Evolutionary conservation across 2,797 vertebrate genomes (phyloP), one percentile per base, ranked within the genome.

Genomic region (Eulemur mongoz): DNA sequence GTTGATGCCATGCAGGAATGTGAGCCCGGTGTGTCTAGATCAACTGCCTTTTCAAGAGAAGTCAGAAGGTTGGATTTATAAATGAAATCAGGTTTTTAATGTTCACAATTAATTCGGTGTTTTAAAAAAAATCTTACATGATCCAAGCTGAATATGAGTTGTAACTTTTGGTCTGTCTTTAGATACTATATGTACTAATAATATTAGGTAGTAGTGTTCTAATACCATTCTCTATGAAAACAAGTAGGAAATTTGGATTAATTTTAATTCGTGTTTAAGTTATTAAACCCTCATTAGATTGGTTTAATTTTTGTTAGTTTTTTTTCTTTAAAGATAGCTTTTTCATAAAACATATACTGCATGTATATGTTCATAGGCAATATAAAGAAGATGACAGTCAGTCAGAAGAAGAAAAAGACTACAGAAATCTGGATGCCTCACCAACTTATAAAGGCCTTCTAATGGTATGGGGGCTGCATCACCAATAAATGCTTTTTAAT

Each of bases 391-490:
- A 98, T 75, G 98, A 98, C 18, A 97, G 97, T 76, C 89, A 67
- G 70, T 97, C 98, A 92, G 97, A 93, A 94, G 97, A 98, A 91
- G 98, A 89, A 22, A 95, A 97, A 61, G 95, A 97, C 5, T 95
- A 97, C 20, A 89, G 98, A 97, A 97, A 97, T 80, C 83, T 97
- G 20, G 98, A 98, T 93, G 94, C 98, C 18, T 98, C 98, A 45
- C 98, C 98, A 22, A 98, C 98, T 97, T 99, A 99, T 61, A 99
- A 98, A 98, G 98, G 98, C 8, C 98, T 99, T 57, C 98, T 99
- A 23, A 98, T 95, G 99, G 99, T 99, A 98, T 38, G 98, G 84
- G 45, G 94, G 96, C 72, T 93, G 43, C 48, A 76, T 61, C 43
- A 85, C 57, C 84, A 67, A 67, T 67, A 70, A 81, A 79, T 70